These are phyloP conservation scores for Henricia sp. DNA, from an alignment of 53 echinoderm and acorn worm genomes.

Conservation along the genomic window DNA sequence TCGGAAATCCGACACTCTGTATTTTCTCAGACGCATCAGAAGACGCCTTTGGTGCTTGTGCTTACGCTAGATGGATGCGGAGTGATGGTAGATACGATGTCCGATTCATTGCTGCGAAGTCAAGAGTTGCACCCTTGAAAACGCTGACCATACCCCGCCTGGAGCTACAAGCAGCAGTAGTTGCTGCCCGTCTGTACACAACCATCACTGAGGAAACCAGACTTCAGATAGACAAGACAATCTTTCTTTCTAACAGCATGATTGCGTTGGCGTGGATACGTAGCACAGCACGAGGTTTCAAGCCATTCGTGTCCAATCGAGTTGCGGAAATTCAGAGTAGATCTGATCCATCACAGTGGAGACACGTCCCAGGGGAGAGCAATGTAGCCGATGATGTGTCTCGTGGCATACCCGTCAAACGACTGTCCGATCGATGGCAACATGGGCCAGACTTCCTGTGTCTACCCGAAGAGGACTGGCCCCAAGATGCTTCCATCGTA, in stretches of 20 bases:
- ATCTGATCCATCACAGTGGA: slow-evolving; percentile 65
- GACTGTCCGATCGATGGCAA: slow-evolving; percentile 38
- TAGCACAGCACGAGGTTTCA: slow-evolving; percentile 51
- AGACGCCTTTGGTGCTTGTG: slow-evolving; percentile 60
- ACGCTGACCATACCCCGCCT: slow-evolving; percentile 53
- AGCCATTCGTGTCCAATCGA: slow-evolving; percentile 61
- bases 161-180: slow-evolving; percentile 67
- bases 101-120: slow-evolving; percentile 55
- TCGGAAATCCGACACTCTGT: slow-evolving; percentile 14
- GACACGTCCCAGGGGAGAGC: slow-evolving; percentile 60
- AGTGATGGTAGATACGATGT: slow-evolving; percentile 13
- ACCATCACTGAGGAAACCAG: neutral
- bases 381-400: slow-evolving; percentile 61
- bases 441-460: slow-evolving; percentile 58
- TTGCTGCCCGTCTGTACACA: slow-evolving; percentile 35
- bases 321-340: slow-evolving; percentile 63
- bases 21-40: slow-evolving; percentile 73
- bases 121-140: slow-evolving; percentile 65
- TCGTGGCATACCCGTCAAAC: slow-evolving; percentile 3
- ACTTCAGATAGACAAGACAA: neutral
- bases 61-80: slow-evolving; percentile 52
- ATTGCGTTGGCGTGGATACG: slow-evolving; percentile 66
- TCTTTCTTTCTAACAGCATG: slow-evolving; percentile 51
- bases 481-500: neutral
- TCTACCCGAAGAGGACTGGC: slow-evolving; percentile 51